phyloP scores from a whole-genome alignment of 2,113 vertebrate genomes.

The Upupa epops region DNA sequence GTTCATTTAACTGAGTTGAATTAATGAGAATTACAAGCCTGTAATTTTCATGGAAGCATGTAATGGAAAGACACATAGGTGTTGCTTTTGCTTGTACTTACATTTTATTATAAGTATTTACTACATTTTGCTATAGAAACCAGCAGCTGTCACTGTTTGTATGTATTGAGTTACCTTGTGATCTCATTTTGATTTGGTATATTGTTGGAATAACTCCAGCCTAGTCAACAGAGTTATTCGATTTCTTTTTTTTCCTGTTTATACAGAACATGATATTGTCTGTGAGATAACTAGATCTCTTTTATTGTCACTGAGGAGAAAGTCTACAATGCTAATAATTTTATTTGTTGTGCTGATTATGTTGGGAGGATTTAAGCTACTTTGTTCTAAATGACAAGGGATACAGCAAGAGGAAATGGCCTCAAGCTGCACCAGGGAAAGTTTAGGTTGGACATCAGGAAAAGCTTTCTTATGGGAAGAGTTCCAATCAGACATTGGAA shows the following conservation, averaged over 20 bases:
- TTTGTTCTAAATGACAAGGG: background rate
- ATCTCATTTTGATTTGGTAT: constrained; percentile 55
- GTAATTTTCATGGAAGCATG: background rate
- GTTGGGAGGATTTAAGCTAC: background rate
- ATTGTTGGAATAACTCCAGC: constrained; percentile 41
- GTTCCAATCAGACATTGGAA: too few relatives aligned
- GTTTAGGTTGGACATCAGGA: too few relatives aligned
- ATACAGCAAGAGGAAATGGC: too few relatives aligned
- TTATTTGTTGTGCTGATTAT: constrained; percentile 3
- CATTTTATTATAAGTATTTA: constrained; percentile 31
- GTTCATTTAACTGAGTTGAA: background rate
- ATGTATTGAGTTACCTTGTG: constrained; percentile 28
- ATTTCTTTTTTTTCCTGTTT: constrained; percentile 32
- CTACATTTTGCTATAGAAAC: constrained; percentile 61
- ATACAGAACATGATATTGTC: background rate
- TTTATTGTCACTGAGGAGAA: background rate
- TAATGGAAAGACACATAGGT: background rate
- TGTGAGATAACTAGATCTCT: background rate
- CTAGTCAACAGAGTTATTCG: constrained; percentile 15
- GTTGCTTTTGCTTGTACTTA: constrained; percentile 28
- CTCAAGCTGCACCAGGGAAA: too few relatives aligned
- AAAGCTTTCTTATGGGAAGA: too few relatives aligned
- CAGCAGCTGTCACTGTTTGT: constrained; percentile 52
- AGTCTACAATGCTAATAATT: background rate
- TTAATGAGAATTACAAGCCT: background rate